Conservation (phyloP, 2,888 invertebrate species). For the Agrotis segetum region DNA sequence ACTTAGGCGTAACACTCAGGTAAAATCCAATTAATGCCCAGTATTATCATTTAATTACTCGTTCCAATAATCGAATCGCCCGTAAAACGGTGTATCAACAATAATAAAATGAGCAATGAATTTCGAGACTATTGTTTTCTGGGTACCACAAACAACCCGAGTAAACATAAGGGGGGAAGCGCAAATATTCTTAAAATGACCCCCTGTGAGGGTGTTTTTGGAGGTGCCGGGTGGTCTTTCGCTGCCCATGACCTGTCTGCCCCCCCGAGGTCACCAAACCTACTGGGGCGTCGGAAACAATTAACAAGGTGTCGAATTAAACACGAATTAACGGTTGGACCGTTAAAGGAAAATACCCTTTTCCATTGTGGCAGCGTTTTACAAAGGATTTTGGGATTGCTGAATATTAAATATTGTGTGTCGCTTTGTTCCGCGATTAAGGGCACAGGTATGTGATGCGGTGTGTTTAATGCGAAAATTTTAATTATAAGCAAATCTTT, state of each 20-base stretch:
- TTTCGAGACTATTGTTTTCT: conserved; percentile 91
- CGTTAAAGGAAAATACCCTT: conserved; percentile 90
- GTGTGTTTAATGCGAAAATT: conserved; percentile 75
- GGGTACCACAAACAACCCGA: conserved; percentile 90
- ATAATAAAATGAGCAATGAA: conserved; percentile 91
- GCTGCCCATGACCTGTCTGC: conserved; percentile 81
- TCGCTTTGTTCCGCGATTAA: conserved; percentile 87
- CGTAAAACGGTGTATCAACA: conserved; percentile 90
- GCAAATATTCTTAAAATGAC: conserved; percentile 91
- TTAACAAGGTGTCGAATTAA: conserved; percentile 91
- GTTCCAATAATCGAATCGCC: conserved; percentile 90
- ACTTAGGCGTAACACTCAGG: conserved; percentile 80
- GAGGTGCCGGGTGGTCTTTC: conserved; percentile 78
- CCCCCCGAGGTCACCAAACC: conserved; percentile 88
- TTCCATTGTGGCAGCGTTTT: conserved; percentile 87
- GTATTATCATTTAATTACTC: conserved; percentile 91
- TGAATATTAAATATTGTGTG: conserved; percentile 89
- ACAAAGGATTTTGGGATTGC: conserved; percentile 90
- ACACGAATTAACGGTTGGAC: conserved; percentile 89
- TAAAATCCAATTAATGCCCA: conserved; percentile 89
- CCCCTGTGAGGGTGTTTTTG: conserved; percentile 78
- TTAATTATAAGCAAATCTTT: conserved; percentile 74
- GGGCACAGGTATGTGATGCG: conserved; percentile 77
- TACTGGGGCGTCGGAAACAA: conserved; percentile 89
- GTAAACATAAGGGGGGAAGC: conserved; percentile 87